Evolutionary conservation across 2,888 invertebrate species (phyloP).

Genomic region (Ophioninae sp.): DNA sequence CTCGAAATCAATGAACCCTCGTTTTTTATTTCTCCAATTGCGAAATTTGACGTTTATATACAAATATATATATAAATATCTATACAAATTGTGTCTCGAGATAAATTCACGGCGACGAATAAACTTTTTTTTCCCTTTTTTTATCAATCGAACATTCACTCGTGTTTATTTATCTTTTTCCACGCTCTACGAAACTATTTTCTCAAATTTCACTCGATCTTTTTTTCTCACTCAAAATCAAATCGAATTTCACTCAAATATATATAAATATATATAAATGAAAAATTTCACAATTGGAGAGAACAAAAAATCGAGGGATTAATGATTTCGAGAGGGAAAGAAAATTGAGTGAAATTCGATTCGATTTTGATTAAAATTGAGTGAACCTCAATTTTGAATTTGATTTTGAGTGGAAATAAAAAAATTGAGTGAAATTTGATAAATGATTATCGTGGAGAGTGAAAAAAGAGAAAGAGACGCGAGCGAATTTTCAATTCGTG

Average conservation of each 20-base stretch:
- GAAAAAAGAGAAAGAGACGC: slow-evolving; percentile 25
- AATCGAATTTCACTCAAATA: slow-evolving; percentile 63
- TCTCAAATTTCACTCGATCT: slow-evolving; percentile 51
- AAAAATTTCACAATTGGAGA: slow-evolving; percentile 61
- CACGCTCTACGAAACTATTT: slow-evolving; percentile 51
- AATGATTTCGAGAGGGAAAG: no score
- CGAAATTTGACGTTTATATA: slow-evolving; percentile 65
- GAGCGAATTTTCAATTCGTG: slow-evolving; percentile 45
- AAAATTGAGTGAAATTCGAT: slow-evolving; percentile 49
- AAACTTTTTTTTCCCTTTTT: slow-evolving; percentile 64
- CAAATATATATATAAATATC: slow-evolving; percentile 65
- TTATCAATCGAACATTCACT: slow-evolving; percentile 60
- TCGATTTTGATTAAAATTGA: slow-evolving; percentile 51
- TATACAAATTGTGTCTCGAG: slow-evolving; percentile 46
- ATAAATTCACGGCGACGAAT: slow-evolving; percentile 48
- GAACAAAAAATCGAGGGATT: no score
- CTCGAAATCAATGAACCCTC: no score
- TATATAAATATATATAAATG: slow-evolving; percentile 69
- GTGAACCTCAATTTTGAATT: slow-evolving; percentile 14
- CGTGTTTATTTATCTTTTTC: slow-evolving; percentile 21
- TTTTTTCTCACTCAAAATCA: slow-evolving; percentile 52
- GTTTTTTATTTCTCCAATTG: slow-evolving; percentile 18
- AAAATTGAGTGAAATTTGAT: slow-evolving; percentile 47
- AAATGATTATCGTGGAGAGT: slow-evolving; percentile 51
- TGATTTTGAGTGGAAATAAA: slow-evolving; percentile 4